phyloP scores from a whole-genome alignment of 2,113 vertebrate genomes.

The Lophius piscatorius region DNA sequence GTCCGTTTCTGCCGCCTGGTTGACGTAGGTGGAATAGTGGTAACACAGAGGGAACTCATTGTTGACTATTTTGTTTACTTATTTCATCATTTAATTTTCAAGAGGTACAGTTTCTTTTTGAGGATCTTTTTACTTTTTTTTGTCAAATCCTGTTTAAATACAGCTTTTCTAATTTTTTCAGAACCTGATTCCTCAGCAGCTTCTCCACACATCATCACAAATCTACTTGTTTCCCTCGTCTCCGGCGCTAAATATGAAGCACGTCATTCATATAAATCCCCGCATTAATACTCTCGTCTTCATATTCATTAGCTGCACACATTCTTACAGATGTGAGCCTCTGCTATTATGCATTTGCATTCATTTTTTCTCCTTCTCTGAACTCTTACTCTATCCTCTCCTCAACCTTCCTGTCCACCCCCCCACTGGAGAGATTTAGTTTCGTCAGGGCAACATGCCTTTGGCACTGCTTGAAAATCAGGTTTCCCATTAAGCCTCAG shows the following conservation, averaged over 20 bases:
- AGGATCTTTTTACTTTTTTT: no score
- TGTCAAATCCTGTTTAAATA: not conserved
- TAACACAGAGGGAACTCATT: no score
- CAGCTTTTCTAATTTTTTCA: not conserved
- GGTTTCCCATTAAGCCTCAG: conserved; percentile 64
- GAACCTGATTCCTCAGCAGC: not conserved
- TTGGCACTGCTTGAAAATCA: conserved; percentile 62
- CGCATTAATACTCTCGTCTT: conserved; percentile 27
- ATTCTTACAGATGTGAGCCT: conserved; percentile 30
- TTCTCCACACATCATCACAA: not conserved
- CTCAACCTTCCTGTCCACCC: conserved; percentile 24
- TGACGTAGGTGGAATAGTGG: no score
- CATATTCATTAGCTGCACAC: conserved; percentile 28
- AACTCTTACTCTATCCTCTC: conserved; percentile 37
- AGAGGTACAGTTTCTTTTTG: no score
- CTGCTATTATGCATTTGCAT: conserved; percentile 36
- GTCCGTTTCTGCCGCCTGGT: no score
- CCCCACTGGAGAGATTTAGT: conserved; percentile 46
- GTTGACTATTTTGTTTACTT: no score
- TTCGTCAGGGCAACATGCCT: conserved; percentile 61
- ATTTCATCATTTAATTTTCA: no score
- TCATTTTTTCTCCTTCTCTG: conserved; percentile 36
- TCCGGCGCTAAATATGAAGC: conserved; percentile 22
- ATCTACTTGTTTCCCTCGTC: conserved; percentile 12
- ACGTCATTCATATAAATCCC: conserved; percentile 40